phyloP scores from a whole-genome alignment of 2,797 vertebrate species.

The Chromobotia macracanthus region DNA sequence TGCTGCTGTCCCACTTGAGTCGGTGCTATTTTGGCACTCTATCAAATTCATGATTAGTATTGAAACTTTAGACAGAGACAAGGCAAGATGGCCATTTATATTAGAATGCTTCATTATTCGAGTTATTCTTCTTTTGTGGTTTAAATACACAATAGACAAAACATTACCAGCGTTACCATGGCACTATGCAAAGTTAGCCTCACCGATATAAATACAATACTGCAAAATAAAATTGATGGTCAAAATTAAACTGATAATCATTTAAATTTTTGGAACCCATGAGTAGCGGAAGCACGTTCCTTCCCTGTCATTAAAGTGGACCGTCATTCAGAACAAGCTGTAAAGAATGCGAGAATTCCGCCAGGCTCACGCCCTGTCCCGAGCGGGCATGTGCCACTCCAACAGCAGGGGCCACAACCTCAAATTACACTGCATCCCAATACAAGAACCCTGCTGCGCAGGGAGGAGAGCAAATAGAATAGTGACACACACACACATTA shows the following conservation, averaged over 20 bases:
- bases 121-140: neutral
- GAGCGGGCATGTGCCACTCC: conserved; percentile 62
- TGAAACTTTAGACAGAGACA: conserved; percentile 50
- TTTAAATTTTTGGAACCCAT: neutral
- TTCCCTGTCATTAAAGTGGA: conserved; percentile 38
- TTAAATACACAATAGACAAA: conserved; percentile 10
- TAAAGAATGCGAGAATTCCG: conserved; percentile 54
- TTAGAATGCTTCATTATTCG: conserved; percentile 31
- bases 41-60: conserved; percentile 56
- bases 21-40: conserved; percentile 44
- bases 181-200: neutral
- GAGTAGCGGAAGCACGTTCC: neutral
- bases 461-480: conserved; percentile 53
- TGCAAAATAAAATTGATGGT: conserved; percentile 5
- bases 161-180: neutral
- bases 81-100: conserved; percentile 45
- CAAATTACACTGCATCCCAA: conserved; percentile 60
- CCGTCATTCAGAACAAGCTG: conserved; percentile 38
- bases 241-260: conserved; percentile 10
- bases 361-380: conserved; percentile 56
- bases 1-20: conserved; percentile 52
- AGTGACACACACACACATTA: conserved; percentile 62
- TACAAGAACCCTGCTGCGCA: conserved; percentile 61
- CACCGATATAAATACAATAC: neutral
- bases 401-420: conserved; percentile 62